Percentiles rank a stretch among this genome's conserved stretches.
Conservation (phyloP, 1,140 invertebrate genomes). For the Zaprionus ghesquierei region DNA sequence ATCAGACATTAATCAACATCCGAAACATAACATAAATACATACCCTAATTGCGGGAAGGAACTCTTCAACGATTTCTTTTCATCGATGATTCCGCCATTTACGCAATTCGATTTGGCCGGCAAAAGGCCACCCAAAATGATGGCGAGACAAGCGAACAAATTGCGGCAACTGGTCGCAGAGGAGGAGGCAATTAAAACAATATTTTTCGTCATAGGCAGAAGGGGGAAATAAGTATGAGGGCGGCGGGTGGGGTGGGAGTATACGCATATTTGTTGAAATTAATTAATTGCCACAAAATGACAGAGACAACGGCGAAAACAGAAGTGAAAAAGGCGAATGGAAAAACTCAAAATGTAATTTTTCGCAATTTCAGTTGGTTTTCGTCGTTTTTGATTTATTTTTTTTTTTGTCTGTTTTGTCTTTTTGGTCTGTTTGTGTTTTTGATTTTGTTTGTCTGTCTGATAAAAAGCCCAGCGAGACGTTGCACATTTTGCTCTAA, state of each 20-base stretch:
- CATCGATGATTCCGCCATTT: conserved; percentile 25
- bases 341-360: conserved; percentile 48
- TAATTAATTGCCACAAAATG: conserved; percentile 56
- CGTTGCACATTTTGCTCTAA: conserved; percentile 54
- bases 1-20: conserved; percentile 5
- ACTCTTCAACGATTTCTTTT: conserved; percentile 15
- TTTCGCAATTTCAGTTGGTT: conserved; percentile 44
- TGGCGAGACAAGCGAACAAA: conserved; percentile 25
- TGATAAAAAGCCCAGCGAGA: conserved; percentile 46
- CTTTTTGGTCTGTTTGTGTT: conserved; percentile 1
- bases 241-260: conserved; percentile 4
- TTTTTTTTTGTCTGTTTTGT: conserved; percentile 19
- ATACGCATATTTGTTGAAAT: conserved; percentile 52
- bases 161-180: conserved; percentile 10
- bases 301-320: conserved; percentile 6
- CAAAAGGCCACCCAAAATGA: conserved; percentile 22
- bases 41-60: background rate
- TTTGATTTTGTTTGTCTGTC: conserved; percentile 10
- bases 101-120: conserved; percentile 8
- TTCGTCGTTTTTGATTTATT: background rate
- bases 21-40: background rate
- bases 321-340: conserved; percentile 21
- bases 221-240: no score
- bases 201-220: conserved; percentile 19
- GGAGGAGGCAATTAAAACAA: conserved; percentile 40